Base-by-base conservation (phyloP, 2,113 vertebrate species). In the Oreochromis spilurus region DNA sequence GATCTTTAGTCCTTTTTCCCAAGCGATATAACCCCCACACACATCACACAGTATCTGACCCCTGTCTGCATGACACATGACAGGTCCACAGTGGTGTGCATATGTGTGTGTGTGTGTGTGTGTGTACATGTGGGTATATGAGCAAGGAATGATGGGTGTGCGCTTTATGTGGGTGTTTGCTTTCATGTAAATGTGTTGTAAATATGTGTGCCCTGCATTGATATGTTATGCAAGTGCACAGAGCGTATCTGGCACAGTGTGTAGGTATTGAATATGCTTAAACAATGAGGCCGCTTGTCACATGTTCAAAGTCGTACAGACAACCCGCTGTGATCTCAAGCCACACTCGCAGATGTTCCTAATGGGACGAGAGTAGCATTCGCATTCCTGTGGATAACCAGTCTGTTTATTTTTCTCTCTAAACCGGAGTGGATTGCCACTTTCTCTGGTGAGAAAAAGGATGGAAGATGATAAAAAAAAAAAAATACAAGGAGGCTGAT, bases 1-100 rank as follows among this genome's bases (percentile, higher is more conserved):
- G 97, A 97, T 98, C 97, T 97, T 97, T 97, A 96, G 96, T 96
- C 97, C 93, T 97, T 97, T 97, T 98, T 97, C 97, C 98, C 97
- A 98, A 97, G 97, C 93, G 97, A 98, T 97, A 98, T 97, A 97
- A 97, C 97, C 97, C 97, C 96, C 90, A 91, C 92, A 94, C 95
- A 95, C 96, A 96, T 95, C 96, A 95, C 97, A 97, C 93, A 97
- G 97, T 97, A 97, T 81, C 95, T 94, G 95, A 96, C 95, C 97
- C 92, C 96, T 96, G 93, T 96, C 96, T 96, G 92, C 95, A 95
- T 97, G 97, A 97, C 97, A 97, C 94, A 94, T 94, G 94, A 94
- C 95, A 96, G 94, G 92, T 93, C 95, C 91, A 83, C 89, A 79
- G 84, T 72, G 80, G 83, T 79, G 86, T 16, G 52, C 65, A 19